A percentile compares a stretch with the other conserved stretches of the same genome.
Conservation (phyloP, 2,797 vertebrate species). For the Columba guinea region DNA sequence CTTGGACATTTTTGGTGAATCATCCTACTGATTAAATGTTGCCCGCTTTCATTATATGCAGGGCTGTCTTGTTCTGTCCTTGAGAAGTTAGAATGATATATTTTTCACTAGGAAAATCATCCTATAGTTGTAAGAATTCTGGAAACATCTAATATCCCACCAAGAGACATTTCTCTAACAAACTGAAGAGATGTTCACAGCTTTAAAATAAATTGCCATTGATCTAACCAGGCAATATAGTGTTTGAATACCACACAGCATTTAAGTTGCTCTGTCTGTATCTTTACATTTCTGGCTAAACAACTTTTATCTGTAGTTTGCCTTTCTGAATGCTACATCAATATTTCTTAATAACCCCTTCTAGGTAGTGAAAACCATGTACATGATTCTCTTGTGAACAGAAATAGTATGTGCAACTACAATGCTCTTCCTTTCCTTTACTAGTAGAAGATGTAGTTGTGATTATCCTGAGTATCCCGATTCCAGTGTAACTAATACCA, state of each 20-base stretch:
- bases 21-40: neutral
- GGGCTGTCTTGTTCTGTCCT: neutral
- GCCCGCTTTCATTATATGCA: neutral
- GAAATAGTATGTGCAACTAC: neutral
- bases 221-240: neutral
- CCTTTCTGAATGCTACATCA: neutral
- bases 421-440: neutral
- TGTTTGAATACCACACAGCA: neutral
- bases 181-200: neutral
- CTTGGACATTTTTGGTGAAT: neutral
- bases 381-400: neutral
- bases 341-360: neutral
- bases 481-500: neutral
- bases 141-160: neutral
- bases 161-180: neutral
- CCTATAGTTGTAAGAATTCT: neutral
- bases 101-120: neutral
- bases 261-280: neutral
- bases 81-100: neutral
- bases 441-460: neutral
- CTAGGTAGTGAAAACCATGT: neutral
- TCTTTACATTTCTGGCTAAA: neutral
- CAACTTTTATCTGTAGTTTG: neutral
- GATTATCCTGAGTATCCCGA: neutral
- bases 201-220: neutral